phyloP scores from a whole-genome alignment of 2,888 invertebrate species.

The Tiphia femorata region DNA sequence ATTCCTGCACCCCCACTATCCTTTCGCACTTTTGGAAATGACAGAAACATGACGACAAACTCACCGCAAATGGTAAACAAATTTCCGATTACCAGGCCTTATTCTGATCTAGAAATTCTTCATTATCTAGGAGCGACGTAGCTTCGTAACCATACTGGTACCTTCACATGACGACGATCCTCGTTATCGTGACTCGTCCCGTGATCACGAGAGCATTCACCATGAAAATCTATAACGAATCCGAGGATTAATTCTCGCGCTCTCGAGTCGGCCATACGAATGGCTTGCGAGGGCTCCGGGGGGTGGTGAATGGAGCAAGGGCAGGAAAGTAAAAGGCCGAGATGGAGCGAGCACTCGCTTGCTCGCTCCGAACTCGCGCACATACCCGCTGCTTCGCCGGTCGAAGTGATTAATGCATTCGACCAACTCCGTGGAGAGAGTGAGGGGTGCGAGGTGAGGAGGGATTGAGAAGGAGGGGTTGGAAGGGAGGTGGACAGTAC shows the following conservation, averaged over 20 bases:
- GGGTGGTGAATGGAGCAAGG: slow-evolving; percentile 13
- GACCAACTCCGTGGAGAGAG: too few relatives aligned
- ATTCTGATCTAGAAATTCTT: neutral
- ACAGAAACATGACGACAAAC: too few relatives aligned
- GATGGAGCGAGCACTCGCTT: too few relatives aligned
- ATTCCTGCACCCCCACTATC: neutral
- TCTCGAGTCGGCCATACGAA: neutral
- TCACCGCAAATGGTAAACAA: too few relatives aligned
- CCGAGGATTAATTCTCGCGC: neutral
- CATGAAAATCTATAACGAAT: neutral
- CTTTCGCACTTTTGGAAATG: too few relatives aligned
- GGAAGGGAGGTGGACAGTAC: slow-evolving; percentile 50
- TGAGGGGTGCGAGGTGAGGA: too few relatives aligned
- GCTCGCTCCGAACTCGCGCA: too few relatives aligned
- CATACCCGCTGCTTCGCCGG: slow-evolving; percentile 42
- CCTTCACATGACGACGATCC: neutral
- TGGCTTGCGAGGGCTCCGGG: slow-evolving; percentile 7
- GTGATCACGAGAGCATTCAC: too few relatives aligned
- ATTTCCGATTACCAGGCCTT: too few relatives aligned
- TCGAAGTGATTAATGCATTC: slow-evolving; percentile 63
- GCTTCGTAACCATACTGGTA: neutral
- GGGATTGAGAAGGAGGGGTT: too few relatives aligned
- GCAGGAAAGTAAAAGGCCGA: slow-evolving; percentile 20
- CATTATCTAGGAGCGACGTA: neutral
- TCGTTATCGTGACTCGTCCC: too few relatives aligned